A percentile compares a stretch with the other conserved stretches of the same genome.
Evolutionary conservation across 92 coral and sea anemone species (phyloP).

Genomic region (Muricea muricata): DNA sequence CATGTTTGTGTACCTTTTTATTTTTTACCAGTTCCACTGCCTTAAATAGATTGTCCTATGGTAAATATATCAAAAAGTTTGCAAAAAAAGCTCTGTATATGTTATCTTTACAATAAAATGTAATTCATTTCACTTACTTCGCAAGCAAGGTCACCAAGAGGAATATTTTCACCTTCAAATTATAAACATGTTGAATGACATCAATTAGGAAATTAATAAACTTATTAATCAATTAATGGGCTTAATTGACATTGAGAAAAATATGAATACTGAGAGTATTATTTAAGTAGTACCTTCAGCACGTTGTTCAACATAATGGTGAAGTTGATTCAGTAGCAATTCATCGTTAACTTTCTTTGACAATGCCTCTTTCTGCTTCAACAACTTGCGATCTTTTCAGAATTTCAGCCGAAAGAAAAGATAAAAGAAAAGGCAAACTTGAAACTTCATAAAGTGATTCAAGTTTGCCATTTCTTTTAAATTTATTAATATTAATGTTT

Average conservation of each 20-base stretch:
- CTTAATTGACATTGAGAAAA: too few relatives aligned
- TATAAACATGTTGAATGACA: background rate
- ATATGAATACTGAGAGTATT: too few relatives aligned
- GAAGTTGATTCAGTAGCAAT: slow-evolving; percentile 16
- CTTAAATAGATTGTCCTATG: slow-evolving; percentile 19
- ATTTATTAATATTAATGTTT: too few relatives aligned
- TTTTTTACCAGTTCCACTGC: slow-evolving; percentile 26
- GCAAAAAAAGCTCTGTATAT: background rate
- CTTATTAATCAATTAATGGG: background rate
- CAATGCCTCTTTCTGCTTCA: slow-evolving; percentile 21
- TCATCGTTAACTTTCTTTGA: slow-evolving; percentile 2
- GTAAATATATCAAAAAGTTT: background rate
- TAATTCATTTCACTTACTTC: background rate
- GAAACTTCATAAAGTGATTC: too few relatives aligned
- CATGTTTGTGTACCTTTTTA: slow-evolving; percentile 1
- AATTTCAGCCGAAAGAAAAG: too few relatives aligned
- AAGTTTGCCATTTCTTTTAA: too few relatives aligned
- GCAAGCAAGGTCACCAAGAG: slow-evolving; percentile 24
- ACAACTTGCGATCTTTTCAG: slow-evolving; percentile 5
- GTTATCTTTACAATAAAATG: background rate
- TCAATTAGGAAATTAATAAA: background rate
- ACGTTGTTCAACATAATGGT: slow-evolving; percentile 7
- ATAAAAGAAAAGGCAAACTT: too few relatives aligned
- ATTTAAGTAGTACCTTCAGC: background rate
- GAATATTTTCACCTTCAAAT: background rate